phyloP scores from a whole-genome alignment of 2,797 vertebrate species.

The Cirrhinus mrigala region DNA sequence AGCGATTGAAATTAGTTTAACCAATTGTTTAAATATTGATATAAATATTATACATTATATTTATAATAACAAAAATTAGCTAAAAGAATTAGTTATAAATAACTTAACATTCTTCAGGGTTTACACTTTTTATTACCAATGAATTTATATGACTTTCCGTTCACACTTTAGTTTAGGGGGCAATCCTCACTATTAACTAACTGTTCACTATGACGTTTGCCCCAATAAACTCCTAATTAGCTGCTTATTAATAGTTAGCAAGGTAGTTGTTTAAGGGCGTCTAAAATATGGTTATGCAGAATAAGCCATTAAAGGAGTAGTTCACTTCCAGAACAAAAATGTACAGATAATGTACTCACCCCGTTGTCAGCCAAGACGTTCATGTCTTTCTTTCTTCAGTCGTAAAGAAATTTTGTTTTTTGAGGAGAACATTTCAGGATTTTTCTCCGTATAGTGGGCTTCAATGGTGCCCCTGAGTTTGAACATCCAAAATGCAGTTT shows the following conservation, averaged over 20 bases:
- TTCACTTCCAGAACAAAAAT: no score
- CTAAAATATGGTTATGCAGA: not conserved
- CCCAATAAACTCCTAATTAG: not conserved
- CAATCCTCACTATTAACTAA: not conserved
- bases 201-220: not conserved
- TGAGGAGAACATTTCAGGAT: no score
- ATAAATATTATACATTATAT: not conserved
- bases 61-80: not conserved
- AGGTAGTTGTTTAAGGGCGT: not conserved
- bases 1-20: not conserved
- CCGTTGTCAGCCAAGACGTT: no score
- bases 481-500: no score
- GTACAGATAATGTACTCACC: no score
- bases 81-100: not conserved
- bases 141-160: not conserved
- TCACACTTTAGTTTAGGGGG: not conserved
- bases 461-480: no score
- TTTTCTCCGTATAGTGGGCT: no score
- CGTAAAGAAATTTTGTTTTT: no score
- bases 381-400: no score
- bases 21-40: not conserved
- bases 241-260: not conserved
- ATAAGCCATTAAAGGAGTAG: not conserved
- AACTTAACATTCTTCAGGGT: not conserved
- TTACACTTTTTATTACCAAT: not conserved